Evolutionary conservation across 2,113 vertebrate species (phyloP).

Genomic region (Pollimyrus isidori): DNA sequence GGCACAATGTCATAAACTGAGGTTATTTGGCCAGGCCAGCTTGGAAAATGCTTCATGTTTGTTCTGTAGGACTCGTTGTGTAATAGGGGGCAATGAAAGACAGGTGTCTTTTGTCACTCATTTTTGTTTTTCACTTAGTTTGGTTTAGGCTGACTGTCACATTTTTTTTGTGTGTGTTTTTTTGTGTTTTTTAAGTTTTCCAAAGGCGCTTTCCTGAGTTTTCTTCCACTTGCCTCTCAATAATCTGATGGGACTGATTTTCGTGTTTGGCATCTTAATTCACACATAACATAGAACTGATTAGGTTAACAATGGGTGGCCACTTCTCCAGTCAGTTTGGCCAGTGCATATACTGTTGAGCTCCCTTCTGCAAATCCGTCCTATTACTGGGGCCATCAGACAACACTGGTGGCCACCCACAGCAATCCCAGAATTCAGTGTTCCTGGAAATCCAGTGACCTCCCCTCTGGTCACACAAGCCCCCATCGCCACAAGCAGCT

Average conservation of each 20-base stretch:
- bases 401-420: neutral
- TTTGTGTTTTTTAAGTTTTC: neutral
- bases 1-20: neutral
- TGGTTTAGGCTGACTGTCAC: neutral
- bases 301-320: neutral
- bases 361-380: neutral
- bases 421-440: neutral
- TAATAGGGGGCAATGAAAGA: neutral
- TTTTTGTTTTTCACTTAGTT: neutral
- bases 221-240: neutral
- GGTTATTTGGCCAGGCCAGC: neutral
- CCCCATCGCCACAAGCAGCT: neutral
- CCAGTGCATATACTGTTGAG: neutral
- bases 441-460: neutral
- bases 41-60: neutral
- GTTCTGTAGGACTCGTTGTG: neutral
- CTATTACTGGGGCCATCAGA: neutral
- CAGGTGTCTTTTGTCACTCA: neutral
- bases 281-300: neutral
- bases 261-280: neutral
- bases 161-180: too few species aligned
- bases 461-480: neutral
- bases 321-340: neutral
- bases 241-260: neutral
- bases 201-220: neutral